Evolutionary conservation across 2,888 invertebrate genomes (phyloP).

Genomic region (Aphelenchoides bicaudatus): DNA sequence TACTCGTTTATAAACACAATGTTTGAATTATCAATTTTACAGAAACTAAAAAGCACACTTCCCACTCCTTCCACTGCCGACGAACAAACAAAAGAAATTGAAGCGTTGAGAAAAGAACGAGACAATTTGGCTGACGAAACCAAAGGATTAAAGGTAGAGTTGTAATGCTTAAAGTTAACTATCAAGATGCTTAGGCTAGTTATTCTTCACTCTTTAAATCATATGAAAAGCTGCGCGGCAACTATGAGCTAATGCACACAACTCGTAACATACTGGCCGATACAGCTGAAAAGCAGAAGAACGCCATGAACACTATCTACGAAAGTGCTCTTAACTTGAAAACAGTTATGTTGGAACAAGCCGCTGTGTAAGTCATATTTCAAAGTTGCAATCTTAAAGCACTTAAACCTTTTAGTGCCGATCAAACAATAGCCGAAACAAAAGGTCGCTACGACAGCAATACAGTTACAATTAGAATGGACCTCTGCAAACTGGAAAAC

Average conservation of each 20-base stretch:
- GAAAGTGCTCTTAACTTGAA: conserved; percentile 8
- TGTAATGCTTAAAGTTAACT: too few relatives aligned
- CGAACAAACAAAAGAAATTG: conserved; percentile 19
- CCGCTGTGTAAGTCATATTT: conserved; percentile 1
- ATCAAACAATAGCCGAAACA: conserved; percentile 18
- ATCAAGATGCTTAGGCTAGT: too few relatives aligned
- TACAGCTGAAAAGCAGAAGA: conserved; percentile 1
- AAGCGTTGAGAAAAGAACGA: conserved; percentile 12
- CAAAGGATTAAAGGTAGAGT: conserved; percentile 4
- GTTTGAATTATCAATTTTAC: too few relatives aligned
- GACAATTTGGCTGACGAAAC: conserved; percentile 14
- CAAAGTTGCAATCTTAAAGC: neutral
- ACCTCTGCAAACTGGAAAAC: conserved; percentile 12
- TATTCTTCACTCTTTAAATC: conserved; percentile 15
- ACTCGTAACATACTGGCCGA: conserved; percentile 9
- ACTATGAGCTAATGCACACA: conserved; percentile 13
- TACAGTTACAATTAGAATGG: conserved; percentile 18
- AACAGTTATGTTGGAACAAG: conserved; percentile 2
- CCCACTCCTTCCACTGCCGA: conserved; percentile 14
- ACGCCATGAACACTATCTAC: conserved; percentile 12
- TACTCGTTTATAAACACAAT: too few relatives aligned
- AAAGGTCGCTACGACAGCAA: conserved; percentile 11
- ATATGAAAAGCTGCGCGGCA: conserved; percentile 19
- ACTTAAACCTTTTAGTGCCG: neutral
- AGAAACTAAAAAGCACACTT: conserved; percentile 9